A percentile compares a stretch with the other conserved stretches of the same genome.
phyloP scores from a whole-genome alignment of 2,888 invertebrate species.

The Dasysyrphus albostriatus region DNA sequence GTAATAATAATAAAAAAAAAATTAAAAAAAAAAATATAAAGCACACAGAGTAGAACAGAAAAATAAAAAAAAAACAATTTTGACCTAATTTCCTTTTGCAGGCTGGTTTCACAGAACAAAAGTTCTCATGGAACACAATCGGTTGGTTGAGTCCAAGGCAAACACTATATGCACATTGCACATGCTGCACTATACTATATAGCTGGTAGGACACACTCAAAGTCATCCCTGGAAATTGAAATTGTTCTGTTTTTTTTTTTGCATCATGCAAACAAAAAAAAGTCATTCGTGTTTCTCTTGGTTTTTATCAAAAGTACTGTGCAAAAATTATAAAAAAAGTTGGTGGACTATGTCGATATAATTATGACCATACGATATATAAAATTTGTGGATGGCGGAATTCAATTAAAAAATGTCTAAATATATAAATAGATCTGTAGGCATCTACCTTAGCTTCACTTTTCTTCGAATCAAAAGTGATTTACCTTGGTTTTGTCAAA shows the following conservation, averaged over 20 bases:
- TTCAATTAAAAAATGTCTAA: no score
- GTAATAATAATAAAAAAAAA: not conserved
- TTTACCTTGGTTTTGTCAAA: no score
- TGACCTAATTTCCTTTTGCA: conserved; percentile 62
- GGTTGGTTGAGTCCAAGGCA: conserved; percentile 58
- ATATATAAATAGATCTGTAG: no score
- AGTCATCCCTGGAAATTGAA: conserved; percentile 25
- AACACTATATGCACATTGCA: conserved; percentile 26
- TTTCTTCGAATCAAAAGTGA: no score
- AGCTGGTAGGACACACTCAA: conserved; percentile 28
- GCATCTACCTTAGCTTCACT: no score
- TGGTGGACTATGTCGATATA: not conserved
- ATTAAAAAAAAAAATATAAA: not conserved
- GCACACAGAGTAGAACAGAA: conserved; percentile 3
- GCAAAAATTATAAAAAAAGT: conserved; percentile 2
- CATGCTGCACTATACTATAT: conserved; percentile 6
- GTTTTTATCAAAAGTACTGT: conserved; percentile 16
- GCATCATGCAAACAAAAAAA: not conserved
- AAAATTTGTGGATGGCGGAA: not conserved
- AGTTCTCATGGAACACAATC: conserved; percentile 48
- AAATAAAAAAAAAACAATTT: conserved; percentile 26
- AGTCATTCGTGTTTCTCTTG: not conserved
- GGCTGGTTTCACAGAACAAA: conserved; percentile 22
- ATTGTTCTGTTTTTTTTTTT: conserved; percentile 23
- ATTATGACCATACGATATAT: not conserved